Evolutionary conservation across 2,797 vertebrate genomes (phyloP).

Genomic region (Halcyon smyrnensis): DNA sequence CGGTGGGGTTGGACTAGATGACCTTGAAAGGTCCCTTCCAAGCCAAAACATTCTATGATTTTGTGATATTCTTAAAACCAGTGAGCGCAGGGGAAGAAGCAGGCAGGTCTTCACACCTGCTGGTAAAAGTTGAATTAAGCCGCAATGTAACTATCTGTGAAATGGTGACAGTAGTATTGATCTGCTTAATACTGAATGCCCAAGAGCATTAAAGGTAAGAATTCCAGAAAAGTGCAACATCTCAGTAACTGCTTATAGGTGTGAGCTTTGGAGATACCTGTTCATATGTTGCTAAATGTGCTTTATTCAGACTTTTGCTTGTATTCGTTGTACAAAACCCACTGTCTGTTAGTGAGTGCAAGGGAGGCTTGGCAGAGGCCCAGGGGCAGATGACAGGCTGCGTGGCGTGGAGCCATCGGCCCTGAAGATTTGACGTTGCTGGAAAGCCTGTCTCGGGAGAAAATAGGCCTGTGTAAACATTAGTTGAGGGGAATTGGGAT

Average conservation of each 20-base stretch:
- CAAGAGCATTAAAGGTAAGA: not conserved
- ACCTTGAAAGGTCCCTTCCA: not conserved
- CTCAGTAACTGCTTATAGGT: accelerated
- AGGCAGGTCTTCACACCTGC: not conserved
- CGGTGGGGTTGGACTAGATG: not conserved
- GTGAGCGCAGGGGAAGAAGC: not conserved
- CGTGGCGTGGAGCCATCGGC: not conserved
- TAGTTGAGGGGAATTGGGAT: not conserved
- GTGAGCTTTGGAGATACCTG: not conserved
- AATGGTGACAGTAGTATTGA: accelerated
- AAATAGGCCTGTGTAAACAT: not conserved
- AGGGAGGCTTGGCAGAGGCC: not conserved
- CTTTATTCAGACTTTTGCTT: not conserved
- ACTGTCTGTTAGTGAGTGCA: not conserved
- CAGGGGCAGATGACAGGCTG: not conserved
- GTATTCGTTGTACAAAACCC: not conserved
- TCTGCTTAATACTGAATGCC: not conserved
- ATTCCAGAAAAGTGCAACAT: not conserved
- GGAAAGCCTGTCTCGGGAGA: not conserved
- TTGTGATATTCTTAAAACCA: not conserved
- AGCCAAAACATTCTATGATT: not conserved
- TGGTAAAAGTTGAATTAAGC: not conserved
- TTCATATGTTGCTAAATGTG: accelerated
- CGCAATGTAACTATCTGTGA: accelerated
- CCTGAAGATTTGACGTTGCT: not conserved